Evolutionary conservation across 2,113 vertebrate genomes (phyloP).

Genomic region (Etheostoma spectabile): DNA sequence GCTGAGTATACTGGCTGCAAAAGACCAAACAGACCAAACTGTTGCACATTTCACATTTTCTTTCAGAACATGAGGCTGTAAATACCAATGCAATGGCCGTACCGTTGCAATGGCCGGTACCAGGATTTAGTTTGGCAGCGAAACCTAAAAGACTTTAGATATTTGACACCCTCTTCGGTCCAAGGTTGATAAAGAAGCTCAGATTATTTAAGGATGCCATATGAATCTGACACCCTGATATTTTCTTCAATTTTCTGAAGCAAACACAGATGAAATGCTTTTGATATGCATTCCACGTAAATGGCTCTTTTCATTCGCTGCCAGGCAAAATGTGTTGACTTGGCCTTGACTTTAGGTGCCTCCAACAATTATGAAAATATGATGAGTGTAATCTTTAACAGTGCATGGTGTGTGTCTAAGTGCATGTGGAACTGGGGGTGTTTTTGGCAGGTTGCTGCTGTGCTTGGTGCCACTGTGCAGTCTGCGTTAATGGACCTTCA

Average conservation of each 20-base stretch:
- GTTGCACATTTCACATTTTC: constrained; percentile 21
- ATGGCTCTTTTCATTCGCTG: constrained; percentile 76
- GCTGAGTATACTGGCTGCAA: background rate
- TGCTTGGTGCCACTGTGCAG: constrained; percentile 69
- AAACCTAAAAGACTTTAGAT: constrained; percentile 46
- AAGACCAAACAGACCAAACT: constrained; percentile 6
- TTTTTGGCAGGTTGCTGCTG: constrained; percentile 64
- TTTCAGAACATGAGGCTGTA: constrained; percentile 23
- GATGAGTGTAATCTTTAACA: constrained; percentile 72
- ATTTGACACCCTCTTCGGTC: constrained; percentile 61
- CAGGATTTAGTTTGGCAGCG: constrained; percentile 64
- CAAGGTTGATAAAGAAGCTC: constrained; percentile 70
- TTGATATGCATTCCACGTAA: constrained; percentile 70
- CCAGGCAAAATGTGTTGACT: constrained; percentile 80
- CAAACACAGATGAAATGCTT: constrained; percentile 67
- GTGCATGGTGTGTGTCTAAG: constrained; percentile 61
- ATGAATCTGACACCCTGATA: constrained; percentile 62
- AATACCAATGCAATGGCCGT: constrained; percentile 15
- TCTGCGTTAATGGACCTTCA: constrained; percentile 61
- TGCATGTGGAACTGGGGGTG: constrained; percentile 29
- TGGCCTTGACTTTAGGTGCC: constrained; percentile 77
- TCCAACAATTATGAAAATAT: constrained; percentile 81
- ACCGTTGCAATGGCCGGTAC: constrained; percentile 13
- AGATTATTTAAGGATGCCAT: constrained; percentile 66
- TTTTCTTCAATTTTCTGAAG: constrained; percentile 66